Evolutionary conservation across 2,797 vertebrate genomes (phyloP).

Genomic region (Aldrovandia affinis): DNA sequence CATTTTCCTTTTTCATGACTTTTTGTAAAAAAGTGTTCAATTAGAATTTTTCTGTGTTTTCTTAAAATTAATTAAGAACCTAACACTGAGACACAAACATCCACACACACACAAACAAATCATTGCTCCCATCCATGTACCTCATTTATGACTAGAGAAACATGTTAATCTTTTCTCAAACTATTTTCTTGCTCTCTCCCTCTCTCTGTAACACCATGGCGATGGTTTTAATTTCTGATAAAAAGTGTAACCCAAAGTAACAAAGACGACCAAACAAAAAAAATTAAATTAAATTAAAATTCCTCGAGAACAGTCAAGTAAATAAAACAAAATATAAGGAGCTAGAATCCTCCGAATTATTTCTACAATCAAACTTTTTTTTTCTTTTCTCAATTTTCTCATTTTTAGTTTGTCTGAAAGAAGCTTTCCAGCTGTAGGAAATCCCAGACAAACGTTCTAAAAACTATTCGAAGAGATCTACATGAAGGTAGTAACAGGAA

Average conservation of each 20-base stretch:
- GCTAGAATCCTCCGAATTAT: constrained; percentile 27
- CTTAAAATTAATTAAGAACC: constrained; percentile 73
- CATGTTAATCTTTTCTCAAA: constrained; percentile 14
- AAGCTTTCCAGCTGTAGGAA: constrained; percentile 27
- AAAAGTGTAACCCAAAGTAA: constrained; percentile 55
- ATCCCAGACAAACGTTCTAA: constrained; percentile 28
- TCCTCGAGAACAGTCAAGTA: constrained; percentile 50
- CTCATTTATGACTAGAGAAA: constrained; percentile 47
- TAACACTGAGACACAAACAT: constrained; percentile 65
- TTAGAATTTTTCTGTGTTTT: constrained; percentile 68
- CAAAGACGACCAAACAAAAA: constrained; percentile 55
- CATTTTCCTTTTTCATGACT: constrained; percentile 76
- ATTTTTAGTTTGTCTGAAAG: constrained; percentile 23
- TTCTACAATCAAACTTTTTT: constrained; percentile 33
- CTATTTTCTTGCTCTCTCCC: constrained; percentile 42
- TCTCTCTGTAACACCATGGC: constrained; percentile 51
- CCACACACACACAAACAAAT: constrained; percentile 65
- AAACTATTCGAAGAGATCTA: constrained; percentile 28
- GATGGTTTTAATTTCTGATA: constrained; percentile 46
- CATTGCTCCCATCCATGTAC: constrained; percentile 59
- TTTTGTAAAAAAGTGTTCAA: constrained; percentile 77
- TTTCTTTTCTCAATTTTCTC: constrained; percentile 29
- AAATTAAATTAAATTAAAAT: constrained; percentile 50
- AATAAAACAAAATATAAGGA: constrained; percentile 46
- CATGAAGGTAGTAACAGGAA: constrained; percentile 14